phyloP scores from a whole-genome alignment of 2,888 invertebrate species.

The Acanthosepion esculentum region DNA sequence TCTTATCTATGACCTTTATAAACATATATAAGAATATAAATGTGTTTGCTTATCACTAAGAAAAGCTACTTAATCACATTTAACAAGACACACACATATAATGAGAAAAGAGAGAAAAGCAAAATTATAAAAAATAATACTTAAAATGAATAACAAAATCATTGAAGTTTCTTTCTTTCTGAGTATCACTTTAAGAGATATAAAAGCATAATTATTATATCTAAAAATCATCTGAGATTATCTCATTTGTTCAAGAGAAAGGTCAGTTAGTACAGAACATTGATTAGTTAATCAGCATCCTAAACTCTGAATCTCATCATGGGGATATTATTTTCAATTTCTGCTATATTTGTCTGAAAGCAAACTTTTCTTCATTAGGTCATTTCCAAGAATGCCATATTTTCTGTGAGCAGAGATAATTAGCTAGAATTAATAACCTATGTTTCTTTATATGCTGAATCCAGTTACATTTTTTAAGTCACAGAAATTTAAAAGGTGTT shows the following conservation, averaged over 20 bases:
- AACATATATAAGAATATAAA: no score
- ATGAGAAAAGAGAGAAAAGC: no score
- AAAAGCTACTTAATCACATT: no score
- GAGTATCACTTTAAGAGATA: background rate
- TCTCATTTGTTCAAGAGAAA: background rate
- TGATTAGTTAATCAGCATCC: background rate
- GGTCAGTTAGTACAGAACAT: background rate
- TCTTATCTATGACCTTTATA: no score
- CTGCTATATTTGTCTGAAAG: background rate
- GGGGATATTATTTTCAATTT: background rate
- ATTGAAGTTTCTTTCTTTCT: background rate
- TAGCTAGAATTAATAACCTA: conserved; percentile 14
- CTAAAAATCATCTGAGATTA: background rate
- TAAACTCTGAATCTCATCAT: background rate
- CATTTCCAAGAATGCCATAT: background rate
- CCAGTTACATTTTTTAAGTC: background rate
- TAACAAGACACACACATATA: no score
- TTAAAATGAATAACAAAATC: background rate
- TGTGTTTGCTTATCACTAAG: no score
- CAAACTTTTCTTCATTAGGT: background rate
- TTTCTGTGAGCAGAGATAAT: background rate
- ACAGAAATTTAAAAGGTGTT: background rate
- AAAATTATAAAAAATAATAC: no score
- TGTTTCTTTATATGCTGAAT: background rate
- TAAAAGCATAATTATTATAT: background rate